Percentiles rank a stretch among this genome's conserved stretches.
These are phyloP conservation scores for Macrochelys suwanniensis DNA, from an alignment of 2,797 vertebrate genomes.

Conservation along the genomic window DNA sequence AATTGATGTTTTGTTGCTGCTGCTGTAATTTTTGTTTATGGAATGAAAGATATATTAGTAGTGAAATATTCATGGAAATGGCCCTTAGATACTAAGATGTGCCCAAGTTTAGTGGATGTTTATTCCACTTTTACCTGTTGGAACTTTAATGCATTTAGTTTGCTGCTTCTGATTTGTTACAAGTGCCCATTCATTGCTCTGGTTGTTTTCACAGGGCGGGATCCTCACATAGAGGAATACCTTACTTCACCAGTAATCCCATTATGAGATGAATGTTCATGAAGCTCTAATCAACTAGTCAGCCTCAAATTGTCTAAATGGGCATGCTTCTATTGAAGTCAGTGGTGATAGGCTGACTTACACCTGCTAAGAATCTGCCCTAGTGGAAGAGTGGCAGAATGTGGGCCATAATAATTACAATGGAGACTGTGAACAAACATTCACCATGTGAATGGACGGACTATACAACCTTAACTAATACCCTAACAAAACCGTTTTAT, in stretches of 20 bases:
- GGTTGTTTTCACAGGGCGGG: not conserved
- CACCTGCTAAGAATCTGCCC: not conserved
- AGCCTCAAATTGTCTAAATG: not conserved
- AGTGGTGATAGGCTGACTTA: not conserved
- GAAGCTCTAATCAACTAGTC: not conserved
- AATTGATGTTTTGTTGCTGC: slow-evolving; percentile 32
- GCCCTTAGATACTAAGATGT: not conserved
- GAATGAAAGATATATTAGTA: slow-evolving; percentile 20
- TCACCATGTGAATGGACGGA: not conserved
- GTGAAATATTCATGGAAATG: slow-evolving; percentile 32
- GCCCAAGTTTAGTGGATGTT: not conserved
- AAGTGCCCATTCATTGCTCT: not conserved
- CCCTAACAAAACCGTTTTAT: too few relatives aligned
- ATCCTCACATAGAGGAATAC: not conserved
- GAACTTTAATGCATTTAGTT: not conserved
- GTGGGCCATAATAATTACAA: not conserved
- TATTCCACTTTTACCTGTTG: slow-evolving; percentile 3
- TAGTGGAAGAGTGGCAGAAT: rapidly evolving
- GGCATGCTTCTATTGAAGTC: not conserved
- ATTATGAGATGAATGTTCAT: not conserved
- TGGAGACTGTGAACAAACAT: not conserved
- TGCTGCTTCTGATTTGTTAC: not conserved
- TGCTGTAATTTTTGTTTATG: slow-evolving; percentile 20
- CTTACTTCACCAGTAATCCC: not conserved
- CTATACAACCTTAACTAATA: not conserved